A percentile compares a stretch with the other conserved stretches of the same genome.
Conservation (phyloP, 2,888 invertebrate species). For the Abscondita cerata region DNA sequence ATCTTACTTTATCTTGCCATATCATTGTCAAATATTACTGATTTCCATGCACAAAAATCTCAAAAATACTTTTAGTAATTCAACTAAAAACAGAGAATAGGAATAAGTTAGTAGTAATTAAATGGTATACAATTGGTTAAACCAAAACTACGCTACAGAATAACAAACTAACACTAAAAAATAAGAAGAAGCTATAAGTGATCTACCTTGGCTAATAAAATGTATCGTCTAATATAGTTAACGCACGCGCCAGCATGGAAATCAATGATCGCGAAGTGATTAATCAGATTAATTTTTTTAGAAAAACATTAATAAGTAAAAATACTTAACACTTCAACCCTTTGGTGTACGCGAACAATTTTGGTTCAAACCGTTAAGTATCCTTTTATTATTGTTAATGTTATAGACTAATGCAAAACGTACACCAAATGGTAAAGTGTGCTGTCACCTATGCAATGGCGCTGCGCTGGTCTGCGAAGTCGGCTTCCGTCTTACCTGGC, state of each 20-base stretch:
- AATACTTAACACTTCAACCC: constrained; percentile 51
- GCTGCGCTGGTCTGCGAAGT: constrained; percentile 58
- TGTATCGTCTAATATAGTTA: constrained; percentile 26
- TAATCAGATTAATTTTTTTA: constrained; percentile 34
- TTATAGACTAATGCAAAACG: constrained; percentile 35
- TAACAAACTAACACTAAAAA: constrained; percentile 8
- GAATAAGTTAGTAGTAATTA: constrained; percentile 14
- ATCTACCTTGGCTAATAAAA: constrained; percentile 24
- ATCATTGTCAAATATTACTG: constrained; percentile 23
- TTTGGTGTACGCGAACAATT: constrained; percentile 53
- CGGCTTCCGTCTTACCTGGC: constrained; percentile 86
- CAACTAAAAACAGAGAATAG: constrained; percentile 21
- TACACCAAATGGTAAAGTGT: constrained; percentile 57
- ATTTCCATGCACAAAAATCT: constrained; percentile 41
- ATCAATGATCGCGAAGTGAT: constrained; percentile 48
- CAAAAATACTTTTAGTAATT: constrained; percentile 23
- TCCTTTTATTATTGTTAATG: not conserved
- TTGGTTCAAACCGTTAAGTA: not conserved
- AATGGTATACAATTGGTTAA: not conserved
- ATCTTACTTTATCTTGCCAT: constrained; percentile 56
- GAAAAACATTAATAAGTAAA: constrained; percentile 42
- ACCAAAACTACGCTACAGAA: constrained; percentile 19
- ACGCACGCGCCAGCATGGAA: constrained; percentile 62
- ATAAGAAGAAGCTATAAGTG: constrained; percentile 18
- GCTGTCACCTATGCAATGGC: constrained; percentile 62